Evolutionary conservation across 92 coral and sea anemone species (phyloP).

Genomic region (Siderastrea siderea): DNA sequence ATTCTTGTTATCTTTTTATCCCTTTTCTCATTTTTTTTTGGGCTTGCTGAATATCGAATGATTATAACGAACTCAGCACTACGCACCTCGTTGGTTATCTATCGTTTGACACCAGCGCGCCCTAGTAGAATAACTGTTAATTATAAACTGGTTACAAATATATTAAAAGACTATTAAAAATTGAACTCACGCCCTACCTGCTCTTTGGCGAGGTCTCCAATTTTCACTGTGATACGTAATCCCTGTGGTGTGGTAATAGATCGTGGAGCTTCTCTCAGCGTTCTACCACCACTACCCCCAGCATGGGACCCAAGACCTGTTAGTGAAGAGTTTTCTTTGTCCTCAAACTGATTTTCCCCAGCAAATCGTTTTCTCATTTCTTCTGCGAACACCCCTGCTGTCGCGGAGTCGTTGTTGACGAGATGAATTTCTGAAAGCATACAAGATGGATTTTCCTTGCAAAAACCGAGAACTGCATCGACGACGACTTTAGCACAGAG

Average conservation of each 20-base stretch:
- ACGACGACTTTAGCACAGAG: constrained; percentile 73
- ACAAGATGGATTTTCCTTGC: constrained; percentile 35
- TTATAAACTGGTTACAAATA: too few species aligned
- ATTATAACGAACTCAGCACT: too few species aligned
- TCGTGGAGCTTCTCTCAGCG: not conserved
- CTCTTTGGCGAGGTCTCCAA: constrained; percentile 32
- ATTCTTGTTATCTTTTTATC: too few species aligned
- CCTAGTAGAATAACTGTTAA: too few species aligned
- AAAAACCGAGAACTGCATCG: constrained; percentile 59
- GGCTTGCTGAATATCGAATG: too few species aligned
- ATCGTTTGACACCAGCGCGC: too few species aligned
- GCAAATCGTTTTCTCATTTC: constrained; percentile 68
- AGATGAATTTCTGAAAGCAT: constrained; percentile 68
- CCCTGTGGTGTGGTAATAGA: constrained; percentile 23
- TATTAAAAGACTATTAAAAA: too few species aligned
- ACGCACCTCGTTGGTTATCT: too few species aligned
- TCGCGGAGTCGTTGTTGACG: constrained; percentile 59
- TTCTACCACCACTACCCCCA: not conserved
- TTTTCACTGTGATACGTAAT: not conserved
- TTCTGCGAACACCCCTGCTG: constrained; percentile 44
- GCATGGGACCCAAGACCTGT: not conserved
- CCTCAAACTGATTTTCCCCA: constrained; percentile 17
- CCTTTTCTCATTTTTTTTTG: too few species aligned
- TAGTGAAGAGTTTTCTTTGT: not conserved
- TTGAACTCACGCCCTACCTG: not conserved